Conservation (phyloP, 1,140 invertebrate species). For the Rhagoletis zephyria region DNA sequence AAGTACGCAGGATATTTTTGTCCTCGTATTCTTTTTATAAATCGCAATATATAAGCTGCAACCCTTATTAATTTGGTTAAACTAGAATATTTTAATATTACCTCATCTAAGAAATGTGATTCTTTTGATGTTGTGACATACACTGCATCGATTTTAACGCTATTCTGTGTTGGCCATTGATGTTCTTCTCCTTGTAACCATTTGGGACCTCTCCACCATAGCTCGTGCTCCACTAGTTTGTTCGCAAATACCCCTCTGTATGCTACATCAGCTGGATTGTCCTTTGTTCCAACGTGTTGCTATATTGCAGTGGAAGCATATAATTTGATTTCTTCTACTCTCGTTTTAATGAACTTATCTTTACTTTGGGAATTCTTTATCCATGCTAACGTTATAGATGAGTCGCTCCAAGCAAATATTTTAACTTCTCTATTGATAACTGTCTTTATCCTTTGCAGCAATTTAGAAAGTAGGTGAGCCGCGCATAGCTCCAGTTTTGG, state of each 20-base stretch:
- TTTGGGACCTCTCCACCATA: slow-evolving; percentile 54
- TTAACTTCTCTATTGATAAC: slow-evolving; percentile 32
- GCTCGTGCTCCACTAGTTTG: slow-evolving; percentile 15
- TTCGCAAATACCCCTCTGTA: slow-evolving; percentile 28
- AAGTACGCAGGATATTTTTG: too few relatives aligned
- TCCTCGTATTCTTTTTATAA: slow-evolving; percentile 22
- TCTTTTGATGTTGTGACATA: background rate
- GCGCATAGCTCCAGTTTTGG: slow-evolving; percentile 59
- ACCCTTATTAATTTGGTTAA: slow-evolving; percentile 47
- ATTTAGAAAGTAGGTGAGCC: slow-evolving; percentile 55
- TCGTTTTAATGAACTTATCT: too few relatives aligned
- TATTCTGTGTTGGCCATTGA: slow-evolving; percentile 32
- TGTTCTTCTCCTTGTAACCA: slow-evolving; percentile 33
- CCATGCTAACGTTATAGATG: too few relatives aligned
- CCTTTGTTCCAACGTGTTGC: slow-evolving; percentile 44
- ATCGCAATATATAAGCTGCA: slow-evolving; percentile 46
- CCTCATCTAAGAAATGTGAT: slow-evolving; percentile 29
- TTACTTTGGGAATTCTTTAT: too few relatives aligned
- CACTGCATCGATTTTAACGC: background rate
- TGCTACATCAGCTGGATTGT: slow-evolving; percentile 49
- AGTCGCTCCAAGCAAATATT: slow-evolving; percentile 26
- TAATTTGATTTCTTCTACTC: slow-evolving; percentile 46
- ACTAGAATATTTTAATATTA: slow-evolving; percentile 47
- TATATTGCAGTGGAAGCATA: background rate
- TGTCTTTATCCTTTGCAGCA: slow-evolving; percentile 44